These are phyloP conservation scores for Phenganax subtilis DNA, from an alignment of 92 coral and sea anemone species.

Conservation along the genomic window DNA sequence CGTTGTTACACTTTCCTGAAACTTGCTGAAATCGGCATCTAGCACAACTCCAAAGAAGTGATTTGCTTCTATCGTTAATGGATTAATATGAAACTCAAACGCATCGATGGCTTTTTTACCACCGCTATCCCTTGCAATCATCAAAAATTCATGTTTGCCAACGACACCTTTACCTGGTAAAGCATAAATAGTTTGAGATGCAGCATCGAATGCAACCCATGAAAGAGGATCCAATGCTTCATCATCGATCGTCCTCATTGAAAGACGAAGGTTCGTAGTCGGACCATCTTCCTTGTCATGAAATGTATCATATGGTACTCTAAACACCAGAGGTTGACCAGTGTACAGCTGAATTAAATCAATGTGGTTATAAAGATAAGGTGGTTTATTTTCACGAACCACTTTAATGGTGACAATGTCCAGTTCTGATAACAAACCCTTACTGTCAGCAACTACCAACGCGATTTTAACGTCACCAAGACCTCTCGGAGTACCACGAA, in stretches of 20 bases:
- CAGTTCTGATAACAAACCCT: background rate
- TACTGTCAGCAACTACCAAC: constrained; percentile 8
- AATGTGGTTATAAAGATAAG: constrained; percentile 35
- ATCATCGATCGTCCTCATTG: constrained; percentile 19
- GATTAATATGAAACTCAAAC: constrained; percentile 50
- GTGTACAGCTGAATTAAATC: constrained; percentile 35
- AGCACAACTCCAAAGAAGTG: constrained; percentile 23
- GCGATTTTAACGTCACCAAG: constrained; percentile 21
- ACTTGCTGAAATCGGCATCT: constrained; percentile 11
- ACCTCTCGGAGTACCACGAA: constrained; percentile 60
- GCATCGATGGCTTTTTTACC: constrained; percentile 47
- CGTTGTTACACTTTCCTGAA: constrained; percentile 2
- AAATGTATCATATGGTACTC: constrained; percentile 55
- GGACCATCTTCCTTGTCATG: constrained; percentile 55
- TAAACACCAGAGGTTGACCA: constrained; percentile 55
- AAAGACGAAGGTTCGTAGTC: constrained; percentile 55
- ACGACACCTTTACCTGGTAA: constrained; percentile 23
- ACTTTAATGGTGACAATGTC: constrained; percentile 1
- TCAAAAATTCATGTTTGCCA: constrained; percentile 49
- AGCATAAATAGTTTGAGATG: constrained; percentile 46
- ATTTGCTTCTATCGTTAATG: background rate
- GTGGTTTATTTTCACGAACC: constrained; percentile 13
- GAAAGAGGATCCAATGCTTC: constrained; percentile 38
- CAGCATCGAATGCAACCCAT: constrained; percentile 58
- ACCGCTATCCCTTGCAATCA: constrained; percentile 61